These are phyloP conservation scores for Amazona guildingii DNA, from an alignment of 2,113 vertebrate species.

Conservation along the genomic window DNA sequence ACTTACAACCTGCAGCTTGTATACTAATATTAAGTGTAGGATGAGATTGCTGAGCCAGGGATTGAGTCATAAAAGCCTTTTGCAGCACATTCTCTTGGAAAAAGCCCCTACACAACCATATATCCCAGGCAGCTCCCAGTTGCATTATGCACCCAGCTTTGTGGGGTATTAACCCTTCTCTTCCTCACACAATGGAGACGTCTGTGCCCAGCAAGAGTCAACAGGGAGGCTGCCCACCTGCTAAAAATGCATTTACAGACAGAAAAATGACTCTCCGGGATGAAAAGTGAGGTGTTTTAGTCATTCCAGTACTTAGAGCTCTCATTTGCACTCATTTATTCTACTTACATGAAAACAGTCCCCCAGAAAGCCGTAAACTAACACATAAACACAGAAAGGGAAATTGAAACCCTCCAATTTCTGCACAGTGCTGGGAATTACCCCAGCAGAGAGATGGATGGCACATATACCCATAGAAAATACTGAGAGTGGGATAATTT, in stretches of 20 bases:
- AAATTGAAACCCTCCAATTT: not conserved
- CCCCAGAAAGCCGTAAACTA: not conserved
- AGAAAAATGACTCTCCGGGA: not conserved
- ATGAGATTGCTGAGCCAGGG: not conserved
- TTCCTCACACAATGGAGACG: not conserved
- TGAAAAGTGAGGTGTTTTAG: not conserved
- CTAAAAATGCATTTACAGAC: not conserved
- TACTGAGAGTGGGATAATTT: not conserved
- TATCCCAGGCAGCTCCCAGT: not conserved
- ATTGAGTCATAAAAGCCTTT: not conserved
- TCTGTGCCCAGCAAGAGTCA: not conserved
- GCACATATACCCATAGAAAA: not conserved
- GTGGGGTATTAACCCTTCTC: not conserved
- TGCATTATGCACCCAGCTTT: not conserved
- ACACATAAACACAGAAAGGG: not conserved
- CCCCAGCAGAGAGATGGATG: not conserved
- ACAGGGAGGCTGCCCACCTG: fast-evolving
- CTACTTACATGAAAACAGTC: not conserved
- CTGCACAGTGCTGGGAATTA: not conserved
- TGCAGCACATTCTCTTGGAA: not conserved
- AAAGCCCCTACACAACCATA: too few species aligned
- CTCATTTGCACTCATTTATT: not conserved
- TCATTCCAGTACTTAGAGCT: not conserved
- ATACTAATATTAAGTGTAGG: not conserved
- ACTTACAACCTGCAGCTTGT: not conserved